These are phyloP conservation scores for Caenorhabditis sinica DNA, from an alignment of 2,888 invertebrate species.

Conservation along the genomic window DNA sequence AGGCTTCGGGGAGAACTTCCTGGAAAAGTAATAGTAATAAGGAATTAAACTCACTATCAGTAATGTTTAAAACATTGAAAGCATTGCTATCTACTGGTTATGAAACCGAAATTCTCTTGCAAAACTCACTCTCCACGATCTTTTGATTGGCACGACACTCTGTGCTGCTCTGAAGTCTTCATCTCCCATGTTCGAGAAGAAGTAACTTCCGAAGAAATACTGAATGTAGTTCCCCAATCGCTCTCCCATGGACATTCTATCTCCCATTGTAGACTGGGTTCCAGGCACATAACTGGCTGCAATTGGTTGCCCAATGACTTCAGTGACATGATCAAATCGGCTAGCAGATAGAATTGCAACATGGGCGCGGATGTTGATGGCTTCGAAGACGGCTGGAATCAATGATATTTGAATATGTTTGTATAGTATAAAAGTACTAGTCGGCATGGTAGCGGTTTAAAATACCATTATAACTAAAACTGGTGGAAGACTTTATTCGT, in stretches of 20 bases:
- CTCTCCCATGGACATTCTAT: constrained; percentile 36
- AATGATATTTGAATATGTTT: too few species aligned
- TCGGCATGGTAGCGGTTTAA: too few species aligned
- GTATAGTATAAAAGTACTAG: too few species aligned
- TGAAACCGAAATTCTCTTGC: too few species aligned
- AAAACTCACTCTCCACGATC: constrained; percentile 44
- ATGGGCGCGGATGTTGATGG: constrained; percentile 39
- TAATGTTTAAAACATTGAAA: too few species aligned
- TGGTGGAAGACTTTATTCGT: too few species aligned
- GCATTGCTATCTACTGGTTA: too few species aligned
- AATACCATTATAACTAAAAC: too few species aligned
- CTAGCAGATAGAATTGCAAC: constrained; percentile 38
- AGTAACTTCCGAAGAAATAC: constrained; percentile 42
- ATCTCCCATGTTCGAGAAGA: constrained; percentile 41
- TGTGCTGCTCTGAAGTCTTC: constrained; percentile 20
- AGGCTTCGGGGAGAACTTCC: constrained; percentile 42
- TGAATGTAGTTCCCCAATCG: constrained; percentile 39
- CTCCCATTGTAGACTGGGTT: constrained; percentile 28
- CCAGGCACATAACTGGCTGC: constrained; percentile 53
- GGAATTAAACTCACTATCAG: too few species aligned
- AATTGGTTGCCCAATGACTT: constrained; percentile 50
- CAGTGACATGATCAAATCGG: constrained; percentile 47
- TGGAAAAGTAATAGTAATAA: not conserved
- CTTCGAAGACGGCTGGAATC: constrained; percentile 41
- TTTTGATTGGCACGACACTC: constrained; percentile 11